phyloP scores from a whole-genome alignment of 1,140 invertebrate species.

The Papilio polyxenes region DNA sequence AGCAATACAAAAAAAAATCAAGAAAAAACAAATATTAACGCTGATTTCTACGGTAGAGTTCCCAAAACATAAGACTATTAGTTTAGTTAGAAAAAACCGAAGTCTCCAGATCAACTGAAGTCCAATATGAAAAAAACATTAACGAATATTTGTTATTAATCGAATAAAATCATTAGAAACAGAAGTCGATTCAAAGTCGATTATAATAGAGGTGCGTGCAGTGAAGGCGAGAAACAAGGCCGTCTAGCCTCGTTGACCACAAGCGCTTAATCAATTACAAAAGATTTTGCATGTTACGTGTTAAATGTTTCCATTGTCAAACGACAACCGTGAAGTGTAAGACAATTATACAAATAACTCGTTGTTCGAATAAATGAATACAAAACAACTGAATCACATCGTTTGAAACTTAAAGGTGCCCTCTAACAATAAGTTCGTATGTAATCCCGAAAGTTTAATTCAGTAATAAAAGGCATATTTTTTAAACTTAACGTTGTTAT shows the following conservation, averaged over 20 bases:
- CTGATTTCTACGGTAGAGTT: no score
- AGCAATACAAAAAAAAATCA: no score
- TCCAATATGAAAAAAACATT: not conserved
- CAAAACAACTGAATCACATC: not conserved
- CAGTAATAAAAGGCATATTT: no score
- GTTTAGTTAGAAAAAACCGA: no score
- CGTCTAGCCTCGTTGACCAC: constrained; percentile 19
- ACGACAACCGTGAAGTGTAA: constrained; percentile 22
- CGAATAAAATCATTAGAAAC: constrained; percentile 15
- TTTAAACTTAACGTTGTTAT: no score
- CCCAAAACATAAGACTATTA: no score
- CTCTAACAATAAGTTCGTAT: no score
- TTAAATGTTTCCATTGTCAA: constrained; percentile 26
- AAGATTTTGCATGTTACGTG: constrained; percentile 30
- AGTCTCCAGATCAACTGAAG: not conserved
- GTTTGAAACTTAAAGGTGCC: not conserved
- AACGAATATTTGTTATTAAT: not conserved
- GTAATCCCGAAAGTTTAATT: no score
- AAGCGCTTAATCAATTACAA: constrained; percentile 28
- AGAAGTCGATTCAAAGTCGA: not conserved
- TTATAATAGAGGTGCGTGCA: constrained; percentile 16
- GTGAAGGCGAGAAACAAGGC: constrained; percentile 27
- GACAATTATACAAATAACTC: constrained; percentile 1
- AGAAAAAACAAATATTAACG: no score
- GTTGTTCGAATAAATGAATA: not conserved